Base-by-base conservation (phyloP, 2,888 invertebrate genomes). In the Mesodorylaimus sp. region DNA sequence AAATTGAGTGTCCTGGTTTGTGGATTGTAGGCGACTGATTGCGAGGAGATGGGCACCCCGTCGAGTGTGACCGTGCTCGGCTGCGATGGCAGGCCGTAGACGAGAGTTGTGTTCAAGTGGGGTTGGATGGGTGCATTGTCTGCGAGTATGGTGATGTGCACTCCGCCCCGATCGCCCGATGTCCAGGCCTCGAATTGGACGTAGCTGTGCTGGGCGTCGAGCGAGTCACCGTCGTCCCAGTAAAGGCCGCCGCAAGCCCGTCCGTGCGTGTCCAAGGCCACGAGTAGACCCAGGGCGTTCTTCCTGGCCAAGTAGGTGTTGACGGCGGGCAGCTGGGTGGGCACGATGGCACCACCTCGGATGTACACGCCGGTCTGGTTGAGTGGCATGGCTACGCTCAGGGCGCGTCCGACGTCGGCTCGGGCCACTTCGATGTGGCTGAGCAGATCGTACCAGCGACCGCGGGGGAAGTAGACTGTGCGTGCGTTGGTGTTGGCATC, bases 381-480 rank as follows among this genome's bases (percentile, higher is more conserved):
- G 38, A 60, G 48, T 2, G 65, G 66, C 2, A 64, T 61, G 47
- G 56, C 45, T 21, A 64, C 53, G 19, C 52, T 56, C 10, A 56
- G 52, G 19, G 5, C 25, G 19, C 45, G 7, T 7, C 13, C 26
- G 45, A 26, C 19, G 19, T 45, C 7, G 19, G 26, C 5, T 23
- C 13, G 26, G 7, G 27, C 16, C 27, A 45, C 13, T 25, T 39
- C 41, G 19, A 19, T 5, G 7, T 3, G 7, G 3, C 24, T 25
- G 3, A 10, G 24, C 19, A 46, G 21, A 23, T 38, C 57, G 54
- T 56, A 65, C 65, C 65, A 65, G 3, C 56, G 50, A 3, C 55
- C 58, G 24, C 55, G 52, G 16, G 65, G 64, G 48, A 65, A 60
- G 47, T 65, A 65, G 1, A 60, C 64, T 5, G 5, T 5, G 16